Conservation (phyloP, 2,113 vertebrate species). For the Stercorarius parasiticus region DNA sequence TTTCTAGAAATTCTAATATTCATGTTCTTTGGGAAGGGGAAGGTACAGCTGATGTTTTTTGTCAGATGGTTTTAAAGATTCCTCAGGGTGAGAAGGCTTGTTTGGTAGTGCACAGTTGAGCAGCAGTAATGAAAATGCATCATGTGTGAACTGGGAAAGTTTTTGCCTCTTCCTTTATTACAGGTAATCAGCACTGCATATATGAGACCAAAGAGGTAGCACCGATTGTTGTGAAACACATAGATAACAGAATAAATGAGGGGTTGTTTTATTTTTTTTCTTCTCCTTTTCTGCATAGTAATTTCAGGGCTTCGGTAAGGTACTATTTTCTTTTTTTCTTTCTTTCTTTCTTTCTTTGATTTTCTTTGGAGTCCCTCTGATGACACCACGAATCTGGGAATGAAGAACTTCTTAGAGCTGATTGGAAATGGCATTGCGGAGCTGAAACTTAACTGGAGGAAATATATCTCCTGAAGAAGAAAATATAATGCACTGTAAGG, state of each 20-base stretch:
- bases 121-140: constrained; percentile 32
- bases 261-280: background rate
- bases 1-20: constrained; percentile 1
- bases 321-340: constrained; percentile 38
- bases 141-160: constrained; percentile 71
- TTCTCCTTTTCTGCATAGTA: background rate
- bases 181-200: background rate
- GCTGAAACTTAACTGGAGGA: constrained; percentile 82
- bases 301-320: constrained; percentile 45
- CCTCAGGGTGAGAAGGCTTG: background rate
- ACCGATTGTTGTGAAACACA: background rate
- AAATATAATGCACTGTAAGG: constrained; percentile 71
- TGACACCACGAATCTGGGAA: constrained; percentile 70
- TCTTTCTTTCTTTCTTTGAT: constrained; percentile 48
- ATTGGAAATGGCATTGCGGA: constrained; percentile 79
- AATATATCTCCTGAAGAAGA: constrained; percentile 75
- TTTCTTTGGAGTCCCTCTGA: constrained; percentile 66
- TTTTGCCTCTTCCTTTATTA: constrained; percentile 52
- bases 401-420: constrained; percentile 79
- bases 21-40: background rate
- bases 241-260: background rate
- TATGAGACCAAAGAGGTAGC: background rate
- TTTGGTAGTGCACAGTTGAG: background rate
- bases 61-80: constrained; percentile 3
- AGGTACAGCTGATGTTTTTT: background rate